Conservation (phyloP, 2,797 vertebrate species). For the Lithobates sylvaticus region DNA sequence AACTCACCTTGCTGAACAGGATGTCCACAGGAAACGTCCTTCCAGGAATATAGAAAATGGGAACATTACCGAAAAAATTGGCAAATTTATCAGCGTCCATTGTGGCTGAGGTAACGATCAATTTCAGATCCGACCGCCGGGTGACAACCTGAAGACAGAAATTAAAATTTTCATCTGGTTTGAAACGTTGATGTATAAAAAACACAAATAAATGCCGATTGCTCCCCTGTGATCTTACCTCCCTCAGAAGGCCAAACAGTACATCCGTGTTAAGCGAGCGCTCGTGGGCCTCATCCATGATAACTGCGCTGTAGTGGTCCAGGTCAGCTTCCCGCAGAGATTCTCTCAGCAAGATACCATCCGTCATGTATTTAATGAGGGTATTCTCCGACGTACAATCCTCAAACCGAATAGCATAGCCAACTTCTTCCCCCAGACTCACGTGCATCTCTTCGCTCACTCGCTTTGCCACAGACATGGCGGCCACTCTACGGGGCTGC, state of each 20-base stretch:
- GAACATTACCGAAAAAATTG: slow-evolving; percentile 96
- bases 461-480: slow-evolving; percentile 98
- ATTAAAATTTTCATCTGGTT: too few relatives aligned
- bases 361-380: slow-evolving; percentile 98
- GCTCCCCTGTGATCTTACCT: slow-evolving; percentile 75
- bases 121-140: slow-evolving; percentile 94
- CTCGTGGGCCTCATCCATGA: slow-evolving; percentile 98
- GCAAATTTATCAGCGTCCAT: slow-evolving; percentile 99
- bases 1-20: slow-evolving; percentile 94
- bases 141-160: slow-evolving; percentile 86
- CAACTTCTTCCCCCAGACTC: slow-evolving; percentile 95
- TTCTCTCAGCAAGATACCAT: slow-evolving; percentile 95
- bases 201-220: not conserved
- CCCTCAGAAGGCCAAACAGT: slow-evolving; percentile 93
- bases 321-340: slow-evolving; percentile 95
- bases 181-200: not conserved
- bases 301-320: slow-evolving; percentile 97
- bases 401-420: slow-evolving; percentile 98
- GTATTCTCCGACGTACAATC: slow-evolving; percentile 97
- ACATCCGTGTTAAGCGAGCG: slow-evolving; percentile 97
- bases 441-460: slow-evolving; percentile 96
- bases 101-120: slow-evolving; percentile 97
- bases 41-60: slow-evolving; percentile 97
- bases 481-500: slow-evolving; percentile 94
- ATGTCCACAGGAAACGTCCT: slow-evolving; percentile 97